Evolutionary conservation across 2,113 vertebrate genomes (phyloP).

Genomic region (Mugil cephalus): DNA sequence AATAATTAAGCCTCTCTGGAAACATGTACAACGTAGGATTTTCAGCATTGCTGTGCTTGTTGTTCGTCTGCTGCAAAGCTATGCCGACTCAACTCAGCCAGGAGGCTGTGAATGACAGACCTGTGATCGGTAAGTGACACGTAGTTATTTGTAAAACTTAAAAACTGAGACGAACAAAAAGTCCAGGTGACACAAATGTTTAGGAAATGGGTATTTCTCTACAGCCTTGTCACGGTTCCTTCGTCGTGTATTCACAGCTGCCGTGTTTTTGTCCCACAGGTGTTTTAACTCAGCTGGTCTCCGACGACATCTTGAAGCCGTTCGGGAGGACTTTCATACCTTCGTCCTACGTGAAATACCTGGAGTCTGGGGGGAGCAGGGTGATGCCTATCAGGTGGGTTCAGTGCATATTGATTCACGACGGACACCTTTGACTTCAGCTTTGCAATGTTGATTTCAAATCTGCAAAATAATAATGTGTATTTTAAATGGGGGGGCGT

Average conservation of each 20-base stretch:
- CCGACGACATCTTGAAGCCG: slow-evolving; percentile 71
- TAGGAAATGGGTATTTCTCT: not conserved
- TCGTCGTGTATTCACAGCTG: not conserved
- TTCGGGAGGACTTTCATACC: slow-evolving; percentile 85
- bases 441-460: no score
- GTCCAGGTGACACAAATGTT: not conserved
- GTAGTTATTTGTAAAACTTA: no score
- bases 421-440: no score
- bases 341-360: slow-evolving; percentile 85
- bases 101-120: slow-evolving; percentile 68
- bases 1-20: not conserved
- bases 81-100: slow-evolving; percentile 27
- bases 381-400: slow-evolving; percentile 85
- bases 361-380: slow-evolving; percentile 84
- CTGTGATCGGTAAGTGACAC: slow-evolving; percentile 76
- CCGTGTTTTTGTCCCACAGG: slow-evolving; percentile 66
- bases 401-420: not conserved
- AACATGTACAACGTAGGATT: slow-evolving; percentile 31
- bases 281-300: slow-evolving; percentile 83
- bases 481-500: no score
- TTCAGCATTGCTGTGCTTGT: slow-evolving; percentile 14
- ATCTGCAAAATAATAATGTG: no score
- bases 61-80: slow-evolving; percentile 35
- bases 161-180: not conserved
- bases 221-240: not conserved